A percentile compares a stretch with the other conserved stretches of the same genome.
These are phyloP conservation scores for Amphiura filiformis DNA, from an alignment of 35 echinoderm and acorn worm genomes.

Conservation along the genomic window DNA sequence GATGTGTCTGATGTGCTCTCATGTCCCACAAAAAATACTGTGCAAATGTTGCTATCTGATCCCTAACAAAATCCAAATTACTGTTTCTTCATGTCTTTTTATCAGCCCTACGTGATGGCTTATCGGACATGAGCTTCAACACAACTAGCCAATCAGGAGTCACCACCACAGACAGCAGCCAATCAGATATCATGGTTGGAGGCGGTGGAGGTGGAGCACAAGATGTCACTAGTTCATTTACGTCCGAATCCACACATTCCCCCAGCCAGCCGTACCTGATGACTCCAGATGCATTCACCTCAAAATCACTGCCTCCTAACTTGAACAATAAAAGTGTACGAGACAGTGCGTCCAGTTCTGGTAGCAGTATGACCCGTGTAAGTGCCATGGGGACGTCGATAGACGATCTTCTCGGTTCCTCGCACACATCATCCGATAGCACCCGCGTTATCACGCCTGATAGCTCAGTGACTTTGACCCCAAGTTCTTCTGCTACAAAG, in stretches of 20 bases:
- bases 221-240: conserved; percentile 81
- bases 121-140: conserved; percentile 94
- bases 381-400: conserved; percentile 58
- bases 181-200: conserved; percentile 11
- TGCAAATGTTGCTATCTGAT: too few relatives aligned
- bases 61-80: too few relatives aligned
- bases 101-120: conserved; percentile 82
- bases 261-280: conserved; percentile 67
- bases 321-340: conserved; percentile 25
- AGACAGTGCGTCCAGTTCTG: conserved; percentile 78
- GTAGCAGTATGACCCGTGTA: conserved; percentile 91
- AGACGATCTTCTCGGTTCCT: conserved; percentile 61
- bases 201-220: background rate
- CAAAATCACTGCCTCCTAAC: conserved; percentile 32
- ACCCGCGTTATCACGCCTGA: conserved; percentile 48
- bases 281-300: conserved; percentile 80
- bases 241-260: conserved; percentile 68
- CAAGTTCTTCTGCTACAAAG: conserved; percentile 32
- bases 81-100: background rate
- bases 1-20: too few relatives aligned
- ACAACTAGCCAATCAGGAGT: conserved; percentile 47
- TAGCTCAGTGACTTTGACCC: conserved; percentile 77
- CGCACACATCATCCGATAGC: conserved; percentile 21
- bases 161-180: conserved; percentile 58
- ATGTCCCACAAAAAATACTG: too few relatives aligned